Evolutionary conservation across 2,113 vertebrate species (phyloP).

Genomic region (Burhinus oedicnemus): DNA sequence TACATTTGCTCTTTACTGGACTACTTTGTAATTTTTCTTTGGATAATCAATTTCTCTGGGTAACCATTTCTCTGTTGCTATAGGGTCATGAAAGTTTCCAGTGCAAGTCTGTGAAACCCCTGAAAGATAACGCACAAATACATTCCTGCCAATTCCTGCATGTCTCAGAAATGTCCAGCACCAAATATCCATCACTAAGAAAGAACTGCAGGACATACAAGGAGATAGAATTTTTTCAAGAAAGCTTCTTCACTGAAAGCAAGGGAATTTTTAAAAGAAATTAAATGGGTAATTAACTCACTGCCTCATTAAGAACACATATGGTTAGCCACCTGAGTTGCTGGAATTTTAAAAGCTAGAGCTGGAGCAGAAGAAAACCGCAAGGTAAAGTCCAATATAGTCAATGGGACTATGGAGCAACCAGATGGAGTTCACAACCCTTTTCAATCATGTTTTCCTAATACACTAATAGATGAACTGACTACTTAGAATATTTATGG

Average conservation of each 20-base stretch:
- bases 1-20: not conserved
- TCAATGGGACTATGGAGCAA: not conserved
- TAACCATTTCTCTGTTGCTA: not conserved
- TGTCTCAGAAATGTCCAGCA: not conserved
- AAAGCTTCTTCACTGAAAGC: not conserved
- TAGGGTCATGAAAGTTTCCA: not conserved
- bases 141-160: not conserved
- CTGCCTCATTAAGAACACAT: constrained; percentile 48
- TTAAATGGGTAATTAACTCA: constrained; percentile 52
- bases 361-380: constrained; percentile 5
- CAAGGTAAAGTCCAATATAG: not conserved
- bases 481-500: not conserved
- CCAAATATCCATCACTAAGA: not conserved
- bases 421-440: not conserved
- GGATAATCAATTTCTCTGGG: not conserved
- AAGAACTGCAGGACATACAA: not conserved
- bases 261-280: constrained; percentile 8
- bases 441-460: not conserved
- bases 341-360: constrained; percentile 33
- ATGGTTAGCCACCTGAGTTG: constrained; percentile 51
- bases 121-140: not conserved
- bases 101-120: not conserved
- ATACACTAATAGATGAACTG: not conserved
- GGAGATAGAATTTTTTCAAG: constrained; percentile 9
- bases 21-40: not conserved